Conservation (phyloP, 2,797 vertebrate species). For the Carcharodon carcharias region DNA sequence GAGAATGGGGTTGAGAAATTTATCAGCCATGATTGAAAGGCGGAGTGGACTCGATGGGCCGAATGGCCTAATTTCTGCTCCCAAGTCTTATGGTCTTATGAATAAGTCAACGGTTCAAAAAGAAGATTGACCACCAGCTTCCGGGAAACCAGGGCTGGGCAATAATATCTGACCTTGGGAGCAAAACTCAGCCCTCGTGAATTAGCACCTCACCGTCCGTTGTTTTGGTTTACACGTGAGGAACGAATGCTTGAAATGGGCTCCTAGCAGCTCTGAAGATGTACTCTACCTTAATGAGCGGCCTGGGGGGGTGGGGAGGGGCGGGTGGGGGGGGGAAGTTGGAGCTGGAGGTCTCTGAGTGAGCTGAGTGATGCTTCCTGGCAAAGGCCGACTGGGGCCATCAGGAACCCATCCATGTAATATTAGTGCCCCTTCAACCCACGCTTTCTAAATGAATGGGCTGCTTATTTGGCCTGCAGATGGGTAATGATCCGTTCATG, state of each 20-base stretch:
- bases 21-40: too few species aligned
- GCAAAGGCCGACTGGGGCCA: not conserved
- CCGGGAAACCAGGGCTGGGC: too few species aligned
- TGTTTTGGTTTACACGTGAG: not conserved
- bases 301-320: too few species aligned
- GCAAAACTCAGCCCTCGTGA: too few species aligned
- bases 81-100: too few species aligned
- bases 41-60: too few species aligned
- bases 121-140: too few species aligned
- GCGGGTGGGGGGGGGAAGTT: not conserved
- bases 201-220: not conserved
- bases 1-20: too few species aligned
- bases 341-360: not conserved
- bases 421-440: not conserved
- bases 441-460: not conserved
- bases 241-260: not conserved
- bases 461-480: not conserved
- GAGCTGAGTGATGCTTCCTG: not conserved
- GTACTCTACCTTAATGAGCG: not conserved
- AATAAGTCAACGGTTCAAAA: too few species aligned
- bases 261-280: not conserved
- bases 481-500: not conserved
- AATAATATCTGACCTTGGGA: too few species aligned
- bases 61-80: too few species aligned
- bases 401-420: not conserved